Conservation (phyloP, 35 echinoderm and acorn worm species). For the Amphiura filiformis region DNA sequence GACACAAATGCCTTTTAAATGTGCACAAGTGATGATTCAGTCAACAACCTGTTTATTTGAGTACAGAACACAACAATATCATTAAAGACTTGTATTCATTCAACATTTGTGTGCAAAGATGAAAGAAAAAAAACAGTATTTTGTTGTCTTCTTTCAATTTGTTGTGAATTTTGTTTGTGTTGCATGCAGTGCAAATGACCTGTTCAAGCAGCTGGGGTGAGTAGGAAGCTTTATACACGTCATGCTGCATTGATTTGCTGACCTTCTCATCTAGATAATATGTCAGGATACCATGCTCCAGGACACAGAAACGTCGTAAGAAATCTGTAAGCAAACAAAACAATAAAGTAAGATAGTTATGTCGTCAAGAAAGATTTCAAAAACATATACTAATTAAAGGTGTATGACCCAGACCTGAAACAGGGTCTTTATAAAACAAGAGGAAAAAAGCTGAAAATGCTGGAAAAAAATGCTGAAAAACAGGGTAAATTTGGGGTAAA, state of each 20-base stretch:
- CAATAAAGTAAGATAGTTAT: too few species aligned
- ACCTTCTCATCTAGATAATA: conserved; percentile 77
- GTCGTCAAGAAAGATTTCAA: too few species aligned
- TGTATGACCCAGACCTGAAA: too few species aligned
- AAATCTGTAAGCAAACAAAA: conserved; percentile 73
- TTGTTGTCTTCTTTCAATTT: background rate
- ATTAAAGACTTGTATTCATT: background rate
- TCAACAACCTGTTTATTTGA: background rate
- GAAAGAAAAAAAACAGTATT: too few species aligned
- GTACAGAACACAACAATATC: background rate
- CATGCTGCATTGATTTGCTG: background rate
- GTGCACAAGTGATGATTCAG: too few species aligned
- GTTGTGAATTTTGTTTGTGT: too few species aligned
- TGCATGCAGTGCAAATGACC: background rate
- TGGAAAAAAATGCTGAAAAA: too few species aligned
- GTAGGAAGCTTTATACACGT: background rate
- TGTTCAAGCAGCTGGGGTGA: background rate
- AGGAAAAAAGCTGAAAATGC: too few species aligned
- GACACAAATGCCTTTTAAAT: too few species aligned
- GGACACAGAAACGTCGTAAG: conserved; percentile 61
- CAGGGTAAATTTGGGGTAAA: too few species aligned
- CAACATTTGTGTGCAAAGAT: background rate
- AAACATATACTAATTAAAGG: too few species aligned
- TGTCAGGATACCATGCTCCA: conserved; percentile 79
- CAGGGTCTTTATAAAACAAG: too few species aligned